These are phyloP conservation scores for Minunthozetes semirufus DNA, from an alignment of 2,888 invertebrate species.

Conservation along the genomic window DNA sequence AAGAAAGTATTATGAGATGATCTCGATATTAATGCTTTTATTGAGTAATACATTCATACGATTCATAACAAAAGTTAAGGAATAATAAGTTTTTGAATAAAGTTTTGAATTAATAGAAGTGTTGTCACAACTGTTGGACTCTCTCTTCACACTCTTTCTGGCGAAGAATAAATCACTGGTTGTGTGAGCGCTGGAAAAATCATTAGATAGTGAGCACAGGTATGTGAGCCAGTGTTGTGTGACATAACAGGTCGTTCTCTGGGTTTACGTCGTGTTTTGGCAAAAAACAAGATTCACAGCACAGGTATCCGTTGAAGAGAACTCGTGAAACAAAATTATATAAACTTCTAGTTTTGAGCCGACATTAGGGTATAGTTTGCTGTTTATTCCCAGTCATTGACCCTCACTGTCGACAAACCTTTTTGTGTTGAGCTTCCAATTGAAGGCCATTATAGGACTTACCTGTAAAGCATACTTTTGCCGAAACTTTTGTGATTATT, in stretches of 20 bases:
- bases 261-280: background rate
- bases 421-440: background rate
- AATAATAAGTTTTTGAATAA: too few species aligned
- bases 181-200: background rate
- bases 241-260: conserved; percentile 16
- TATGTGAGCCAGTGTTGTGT: conserved; percentile 9
- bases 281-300: conserved; percentile 22
- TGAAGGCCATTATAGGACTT: conserved; percentile 20
- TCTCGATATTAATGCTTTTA: too few species aligned
- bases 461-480: conserved; percentile 17
- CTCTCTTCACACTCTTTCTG: background rate
- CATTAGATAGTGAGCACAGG: conserved; percentile 10
- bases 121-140: background rate
- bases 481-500: background rate
- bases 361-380: conserved; percentile 8
- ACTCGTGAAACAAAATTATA: background rate
- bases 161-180: conserved; percentile 16
- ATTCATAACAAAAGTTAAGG: background rate
- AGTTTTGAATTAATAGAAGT: background rate
- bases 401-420: background rate
- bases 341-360: background rate
- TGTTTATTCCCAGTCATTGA: conserved; percentile 23
- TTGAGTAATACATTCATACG: too few species aligned
- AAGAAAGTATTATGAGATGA: too few species aligned
- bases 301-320: background rate